Evolutionary conservation across 2,797 vertebrate species (phyloP).

Genomic region (Manis pentadactyla): DNA sequence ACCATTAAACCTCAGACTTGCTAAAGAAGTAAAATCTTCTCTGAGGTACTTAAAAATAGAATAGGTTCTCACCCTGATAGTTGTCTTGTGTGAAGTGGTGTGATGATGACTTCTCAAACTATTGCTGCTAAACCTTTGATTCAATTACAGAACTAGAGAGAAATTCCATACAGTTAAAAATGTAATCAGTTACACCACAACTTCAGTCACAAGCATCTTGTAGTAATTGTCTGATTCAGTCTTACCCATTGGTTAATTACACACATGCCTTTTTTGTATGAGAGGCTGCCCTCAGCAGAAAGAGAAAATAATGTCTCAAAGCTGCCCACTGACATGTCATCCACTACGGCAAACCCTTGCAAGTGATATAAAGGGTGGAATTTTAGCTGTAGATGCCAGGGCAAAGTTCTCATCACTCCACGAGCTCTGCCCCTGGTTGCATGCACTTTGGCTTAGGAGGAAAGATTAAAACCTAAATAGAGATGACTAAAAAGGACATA

Average conservation of each 20-base stretch:
- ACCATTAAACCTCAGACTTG: slow-evolving; percentile 18
- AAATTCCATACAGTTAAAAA: slow-evolving; percentile 59
- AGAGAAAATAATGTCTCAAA: slow-evolving; percentile 57
- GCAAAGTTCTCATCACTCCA: slow-evolving; percentile 40
- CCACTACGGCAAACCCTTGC: not conserved
- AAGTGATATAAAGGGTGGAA: slow-evolving; percentile 54
- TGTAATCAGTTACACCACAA: slow-evolving; percentile 35
- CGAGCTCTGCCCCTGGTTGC: not conserved
- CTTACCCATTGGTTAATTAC: slow-evolving; percentile 29
- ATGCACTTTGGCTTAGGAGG: not conserved
- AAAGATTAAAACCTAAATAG: slow-evolving; percentile 7
- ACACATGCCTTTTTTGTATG: slow-evolving; percentile 48
- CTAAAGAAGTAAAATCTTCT: slow-evolving; percentile 11
- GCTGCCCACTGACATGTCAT: not conserved
- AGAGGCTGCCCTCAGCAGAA: slow-evolving; percentile 53
- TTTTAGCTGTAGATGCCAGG: slow-evolving; percentile 49
- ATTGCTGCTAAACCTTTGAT: slow-evolving; percentile 9
- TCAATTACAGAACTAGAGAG: slow-evolving; percentile 25
- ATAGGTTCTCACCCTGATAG: not conserved
- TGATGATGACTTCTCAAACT: not conserved
- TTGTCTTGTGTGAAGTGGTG: not conserved
- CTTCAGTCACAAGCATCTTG: not conserved
- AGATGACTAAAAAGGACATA: not conserved
- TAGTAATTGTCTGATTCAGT: not conserved
- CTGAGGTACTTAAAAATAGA: slow-evolving; percentile 3